Evolutionary conservation across 92 coral and sea anemone genomes (phyloP), one percentile per base, ranked within the genome.

Genomic region (Siderastrea radians): DNA sequence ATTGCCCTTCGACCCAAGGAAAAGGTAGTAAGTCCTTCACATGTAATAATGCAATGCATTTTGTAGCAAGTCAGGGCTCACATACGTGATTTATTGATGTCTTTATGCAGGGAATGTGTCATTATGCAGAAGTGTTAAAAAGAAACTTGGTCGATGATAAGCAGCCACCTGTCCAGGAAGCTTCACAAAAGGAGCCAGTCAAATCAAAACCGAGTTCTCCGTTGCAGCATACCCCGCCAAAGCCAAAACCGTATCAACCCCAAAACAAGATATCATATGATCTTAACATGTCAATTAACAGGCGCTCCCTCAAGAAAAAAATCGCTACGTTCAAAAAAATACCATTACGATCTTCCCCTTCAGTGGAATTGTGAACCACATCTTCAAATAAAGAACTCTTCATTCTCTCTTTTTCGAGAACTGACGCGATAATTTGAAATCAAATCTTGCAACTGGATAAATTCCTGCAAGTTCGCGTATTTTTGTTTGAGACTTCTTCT

Each of bases 91-190:
- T 50, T 50, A 72, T 51, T 50, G 5, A 49, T 50, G 48, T 66
- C 84, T 80, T 80, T 66, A 66, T 80, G 75, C 74, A 80, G 75
- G 85, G 85, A 80, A 67, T 63, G 44, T 80, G 85, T 80, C 85
- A 80, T 80, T 80, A 80, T 80, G 74, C 84, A 63, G 84, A 65
- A 80, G 84, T 65, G 84, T 80, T 80, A 45, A 80, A 80, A 80
- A 80, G 62, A 80, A 80, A 80, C 84, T 80, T 80, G 84, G 84
- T 80, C 12, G 38, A 78, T 71, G 84, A 80, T 63, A 80, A 80
- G 75, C 84, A 80, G n/a, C 84, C 84, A 80, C 57, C 73, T 46
- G 74, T 3, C 16, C 84, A 80, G 43, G 71, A 17, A 79, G 84
- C 84, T 79, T 79, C 84, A 63, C 84, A 17, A 79, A 45, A 63